A percentile compares a stretch with the other conserved stretches of the same genome.
phyloP scores from a whole-genome alignment of 2,888 invertebrate genomes.

The Lepas anatifera region DNA sequence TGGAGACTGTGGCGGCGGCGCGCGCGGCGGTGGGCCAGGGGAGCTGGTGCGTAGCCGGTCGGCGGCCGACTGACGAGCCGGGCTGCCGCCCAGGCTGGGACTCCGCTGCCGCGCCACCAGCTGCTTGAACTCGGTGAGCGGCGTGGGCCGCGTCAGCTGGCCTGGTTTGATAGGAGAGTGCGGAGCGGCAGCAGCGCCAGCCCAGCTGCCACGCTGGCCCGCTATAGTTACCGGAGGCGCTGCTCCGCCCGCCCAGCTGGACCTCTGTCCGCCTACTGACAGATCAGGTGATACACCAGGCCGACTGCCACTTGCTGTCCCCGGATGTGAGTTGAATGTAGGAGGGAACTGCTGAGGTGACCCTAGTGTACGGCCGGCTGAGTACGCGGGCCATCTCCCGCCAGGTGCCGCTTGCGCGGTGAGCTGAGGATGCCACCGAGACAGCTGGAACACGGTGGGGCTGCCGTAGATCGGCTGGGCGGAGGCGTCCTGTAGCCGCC shows the following conservation, averaged over 20 bases:
- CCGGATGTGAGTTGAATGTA: no score
- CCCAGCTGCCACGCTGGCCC: slow-evolving; percentile 36
- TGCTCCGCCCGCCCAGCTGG: neutral
- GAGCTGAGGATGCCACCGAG: neutral
- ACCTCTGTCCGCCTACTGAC: neutral
- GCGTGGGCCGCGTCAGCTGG: slow-evolving; percentile 47
- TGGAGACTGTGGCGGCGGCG: neutral
- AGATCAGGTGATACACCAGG: neutral
- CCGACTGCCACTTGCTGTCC: neutral
- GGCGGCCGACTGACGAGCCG: slow-evolving; percentile 23
- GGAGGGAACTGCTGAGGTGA: no score
- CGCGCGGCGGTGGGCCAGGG: slow-evolving; percentile 30
- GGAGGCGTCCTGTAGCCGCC: neutral
- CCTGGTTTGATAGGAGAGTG: neutral
- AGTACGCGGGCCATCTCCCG: neutral
- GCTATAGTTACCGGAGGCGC: slow-evolving; percentile 23
- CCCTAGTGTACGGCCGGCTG: no score
- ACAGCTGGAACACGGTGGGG: neutral
- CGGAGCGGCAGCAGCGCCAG: slow-evolving; percentile 28
- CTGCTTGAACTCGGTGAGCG: slow-evolving; percentile 70
- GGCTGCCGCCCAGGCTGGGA: slow-evolving; percentile 21
- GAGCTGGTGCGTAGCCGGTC: slow-evolving; percentile 45
- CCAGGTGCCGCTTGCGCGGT: no score
- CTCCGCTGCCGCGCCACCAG: slow-evolving; percentile 32
- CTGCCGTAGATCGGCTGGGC: neutral